Evolutionary conservation across 2,888 invertebrate genomes (phyloP).

Genomic region (Habrosyne pyritoides): DNA sequence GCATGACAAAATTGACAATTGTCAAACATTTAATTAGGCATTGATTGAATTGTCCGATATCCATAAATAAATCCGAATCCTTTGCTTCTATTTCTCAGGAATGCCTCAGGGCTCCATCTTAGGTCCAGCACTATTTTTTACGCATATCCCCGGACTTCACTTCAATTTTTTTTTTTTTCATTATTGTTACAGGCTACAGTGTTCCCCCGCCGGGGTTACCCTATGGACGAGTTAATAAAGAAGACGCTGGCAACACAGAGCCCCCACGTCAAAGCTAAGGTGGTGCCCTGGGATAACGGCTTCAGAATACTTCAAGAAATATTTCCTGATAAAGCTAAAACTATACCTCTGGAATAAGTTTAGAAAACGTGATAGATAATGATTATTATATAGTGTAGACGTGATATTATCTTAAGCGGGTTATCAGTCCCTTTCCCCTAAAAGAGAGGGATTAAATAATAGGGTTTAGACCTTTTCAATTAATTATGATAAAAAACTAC

Average conservation of each 20-base stretch:
- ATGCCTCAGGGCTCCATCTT: neutral
- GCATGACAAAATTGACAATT: no score
- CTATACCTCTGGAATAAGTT: neutral
- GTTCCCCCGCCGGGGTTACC: slow-evolving; percentile 68
- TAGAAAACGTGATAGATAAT: neutral
- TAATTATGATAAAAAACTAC: no score
- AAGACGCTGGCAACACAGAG: slow-evolving; percentile 47
- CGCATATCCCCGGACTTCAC: neutral
- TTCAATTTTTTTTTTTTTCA: slow-evolving; percentile 6
- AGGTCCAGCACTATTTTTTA: neutral
- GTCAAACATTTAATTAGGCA: no score
- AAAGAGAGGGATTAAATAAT: no score
- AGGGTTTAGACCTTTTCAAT: no score
- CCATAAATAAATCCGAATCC: no score
- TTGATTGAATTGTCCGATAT: no score
- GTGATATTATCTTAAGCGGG: neutral
- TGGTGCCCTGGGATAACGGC: slow-evolving; percentile 67
- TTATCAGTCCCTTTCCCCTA: no score
- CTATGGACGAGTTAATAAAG: slow-evolving; percentile 62
- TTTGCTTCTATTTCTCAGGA: no score
- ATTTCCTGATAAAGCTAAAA: slow-evolving; percentile 41
- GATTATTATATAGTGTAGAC: neutral
- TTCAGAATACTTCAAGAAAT: slow-evolving; percentile 55
- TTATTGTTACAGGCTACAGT: slow-evolving; percentile 57
- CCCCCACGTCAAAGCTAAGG: slow-evolving; percentile 57